phyloP scores from a whole-genome alignment of 2,888 invertebrate genomes.

The Leptura quadrifasciata region DNA sequence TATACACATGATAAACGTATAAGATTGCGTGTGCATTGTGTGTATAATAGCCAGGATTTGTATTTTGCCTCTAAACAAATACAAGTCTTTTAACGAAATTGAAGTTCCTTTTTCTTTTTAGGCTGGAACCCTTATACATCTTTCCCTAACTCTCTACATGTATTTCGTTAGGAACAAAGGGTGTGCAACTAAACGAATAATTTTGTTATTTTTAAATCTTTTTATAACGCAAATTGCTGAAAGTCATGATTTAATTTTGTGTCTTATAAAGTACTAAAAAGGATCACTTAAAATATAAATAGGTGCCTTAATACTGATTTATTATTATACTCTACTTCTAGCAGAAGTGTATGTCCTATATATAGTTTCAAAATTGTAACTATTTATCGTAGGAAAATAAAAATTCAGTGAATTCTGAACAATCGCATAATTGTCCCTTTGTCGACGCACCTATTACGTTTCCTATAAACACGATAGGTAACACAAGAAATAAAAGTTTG shows the following conservation, averaged over 20 bases:
- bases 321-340: no score
- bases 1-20: not conserved
- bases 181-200: not conserved
- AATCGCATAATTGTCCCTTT: no score
- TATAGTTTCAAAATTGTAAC: no score
- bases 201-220: not conserved
- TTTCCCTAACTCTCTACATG: slow-evolving; percentile 8
- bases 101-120: slow-evolving; percentile 28
- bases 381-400: no score
- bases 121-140: not conserved
- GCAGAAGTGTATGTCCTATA: no score
- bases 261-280: no score
- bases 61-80: slow-evolving; percentile 32
- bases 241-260: not conserved
- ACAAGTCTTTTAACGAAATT: slow-evolving; percentile 30
- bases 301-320: no score
- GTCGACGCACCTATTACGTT: no score
- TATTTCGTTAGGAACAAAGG: not conserved
- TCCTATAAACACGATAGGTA: no score
- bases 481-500: no score
- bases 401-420: no score
- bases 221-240: not conserved
- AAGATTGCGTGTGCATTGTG: slow-evolving; percentile 20
- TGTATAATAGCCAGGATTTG: slow-evolving; percentile 28
- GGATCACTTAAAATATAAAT: no score